These are phyloP conservation scores for Stenichneumon culpator DNA, from an alignment of 2,888 invertebrate genomes.

Conservation along the genomic window DNA sequence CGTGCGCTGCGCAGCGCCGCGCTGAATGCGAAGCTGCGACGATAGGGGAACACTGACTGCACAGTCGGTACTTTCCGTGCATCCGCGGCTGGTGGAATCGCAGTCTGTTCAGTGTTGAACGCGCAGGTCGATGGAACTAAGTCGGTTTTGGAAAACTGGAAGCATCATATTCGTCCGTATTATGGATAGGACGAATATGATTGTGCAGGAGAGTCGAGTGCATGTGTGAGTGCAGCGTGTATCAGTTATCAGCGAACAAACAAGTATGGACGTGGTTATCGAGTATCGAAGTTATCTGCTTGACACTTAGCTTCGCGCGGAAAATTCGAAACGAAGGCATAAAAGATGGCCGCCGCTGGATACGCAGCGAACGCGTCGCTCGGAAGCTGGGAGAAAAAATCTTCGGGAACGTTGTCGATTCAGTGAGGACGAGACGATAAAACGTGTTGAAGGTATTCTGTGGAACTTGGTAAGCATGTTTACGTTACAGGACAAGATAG, in stretches of 20 bases:
- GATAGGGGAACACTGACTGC: neutral
- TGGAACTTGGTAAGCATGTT: neutral
- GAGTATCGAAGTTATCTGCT: too few species aligned
- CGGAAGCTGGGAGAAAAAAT: neutral
- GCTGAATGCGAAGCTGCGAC: neutral
- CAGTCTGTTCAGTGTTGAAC: neutral
- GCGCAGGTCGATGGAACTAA: neutral
- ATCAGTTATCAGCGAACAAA: too few species aligned
- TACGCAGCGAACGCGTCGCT: neutral
- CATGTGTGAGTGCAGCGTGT: too few species aligned
- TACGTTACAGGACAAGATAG: neutral
- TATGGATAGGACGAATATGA: too few species aligned
- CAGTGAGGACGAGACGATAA: neutral
- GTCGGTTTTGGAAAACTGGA: neutral
- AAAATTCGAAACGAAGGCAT: neutral
- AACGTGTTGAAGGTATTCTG: neutral
- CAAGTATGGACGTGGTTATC: too few species aligned
- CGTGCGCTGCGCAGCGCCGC: neutral
- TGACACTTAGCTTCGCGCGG: neutral
- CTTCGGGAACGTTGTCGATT: neutral
- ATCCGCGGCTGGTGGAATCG: neutral
- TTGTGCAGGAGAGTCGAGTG: neutral
- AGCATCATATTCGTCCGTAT: neutral
- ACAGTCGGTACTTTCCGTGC: neutral
- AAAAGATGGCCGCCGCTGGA: neutral